Percentiles rank a stretch among this genome's conserved stretches.
These are phyloP conservation scores for Oophaga pumilio DNA, from an alignment of 2,113 vertebrate species.

Conservation along the genomic window DNA sequence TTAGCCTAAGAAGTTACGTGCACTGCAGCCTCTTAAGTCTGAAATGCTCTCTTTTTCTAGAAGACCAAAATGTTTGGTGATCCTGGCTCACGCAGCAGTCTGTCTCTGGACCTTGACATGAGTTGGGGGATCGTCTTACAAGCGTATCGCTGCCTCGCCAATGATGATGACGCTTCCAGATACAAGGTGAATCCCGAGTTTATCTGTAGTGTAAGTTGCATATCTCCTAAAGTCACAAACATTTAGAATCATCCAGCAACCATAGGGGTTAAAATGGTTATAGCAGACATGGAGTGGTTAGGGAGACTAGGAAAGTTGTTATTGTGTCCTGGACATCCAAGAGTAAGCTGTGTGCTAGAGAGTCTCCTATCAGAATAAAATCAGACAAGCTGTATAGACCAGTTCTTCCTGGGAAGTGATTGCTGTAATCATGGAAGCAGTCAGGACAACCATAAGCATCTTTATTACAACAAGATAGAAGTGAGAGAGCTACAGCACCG, in stretches of 20 bases:
- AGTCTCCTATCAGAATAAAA: too few species aligned
- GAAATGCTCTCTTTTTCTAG: neutral
- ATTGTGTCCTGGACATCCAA: too few species aligned
- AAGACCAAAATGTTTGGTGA: constrained; percentile 37
- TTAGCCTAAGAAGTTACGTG: neutral
- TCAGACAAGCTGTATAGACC: too few species aligned
- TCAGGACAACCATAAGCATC: too few species aligned
- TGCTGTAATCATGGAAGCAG: too few species aligned
- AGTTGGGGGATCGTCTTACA: constrained; percentile 51
- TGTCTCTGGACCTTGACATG: constrained; percentile 52
- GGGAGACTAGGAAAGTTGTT: too few species aligned
- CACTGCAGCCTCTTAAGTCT: neutral
- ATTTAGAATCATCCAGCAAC: neutral
- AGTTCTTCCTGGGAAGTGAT: too few species aligned
- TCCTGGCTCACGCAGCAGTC: constrained; percentile 27
- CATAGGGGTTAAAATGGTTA: too few species aligned
- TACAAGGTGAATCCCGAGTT: constrained; percentile 10
- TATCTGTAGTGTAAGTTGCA: neutral
- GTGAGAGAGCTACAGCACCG: too few species aligned
- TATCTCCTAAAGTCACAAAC: neutral
- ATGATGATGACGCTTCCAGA: constrained; percentile 16
- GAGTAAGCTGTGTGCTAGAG: too few species aligned
- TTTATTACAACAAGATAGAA: too few species aligned
- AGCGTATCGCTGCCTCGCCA: constrained; percentile 43
- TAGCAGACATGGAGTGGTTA: too few species aligned